Evolutionary conservation across 1,140 invertebrate genomes (phyloP).

Genomic region (Epicauta chinensis): DNA sequence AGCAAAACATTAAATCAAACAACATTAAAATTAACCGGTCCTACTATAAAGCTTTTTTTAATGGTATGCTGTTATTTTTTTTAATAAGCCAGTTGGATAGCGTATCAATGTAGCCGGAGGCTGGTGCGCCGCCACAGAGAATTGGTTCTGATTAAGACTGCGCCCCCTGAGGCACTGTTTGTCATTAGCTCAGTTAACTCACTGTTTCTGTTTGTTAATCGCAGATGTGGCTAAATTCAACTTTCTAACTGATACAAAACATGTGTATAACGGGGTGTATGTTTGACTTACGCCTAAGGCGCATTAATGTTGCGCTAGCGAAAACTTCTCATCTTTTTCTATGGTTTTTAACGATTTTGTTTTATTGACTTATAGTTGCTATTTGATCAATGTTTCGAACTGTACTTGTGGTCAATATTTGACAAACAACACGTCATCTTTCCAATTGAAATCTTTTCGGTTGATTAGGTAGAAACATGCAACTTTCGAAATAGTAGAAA

Average conservation of each 20-base stretch:
- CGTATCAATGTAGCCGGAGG: slow-evolving; percentile 25
- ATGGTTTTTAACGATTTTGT: too few species aligned
- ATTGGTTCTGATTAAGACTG: slow-evolving; percentile 34
- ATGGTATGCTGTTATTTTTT: slow-evolving; percentile 21
- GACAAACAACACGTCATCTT: too few species aligned
- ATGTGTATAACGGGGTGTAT: too few species aligned
- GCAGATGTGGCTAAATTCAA: slow-evolving; percentile 37
- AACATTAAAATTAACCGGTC: slow-evolving; percentile 14
- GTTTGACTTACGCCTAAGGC: too few species aligned
- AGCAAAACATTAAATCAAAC: slow-evolving; percentile 12
- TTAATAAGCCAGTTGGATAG: slow-evolving; percentile 22
- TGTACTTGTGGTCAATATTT: too few species aligned
- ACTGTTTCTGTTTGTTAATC: slow-evolving; percentile 41
- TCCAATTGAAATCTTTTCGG: too few species aligned
- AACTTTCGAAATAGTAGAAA: too few species aligned
- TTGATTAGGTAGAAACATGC: too few species aligned
- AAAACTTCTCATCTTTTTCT: too few species aligned
- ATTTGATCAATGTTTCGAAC: too few species aligned
- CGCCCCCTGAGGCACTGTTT: slow-evolving; percentile 34
- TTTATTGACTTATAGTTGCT: too few species aligned
- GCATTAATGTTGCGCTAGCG: too few species aligned
- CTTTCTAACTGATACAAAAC: slow-evolving; percentile 1
- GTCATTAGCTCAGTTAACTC: slow-evolving; percentile 41
- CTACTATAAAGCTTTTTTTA: slow-evolving; percentile 23
- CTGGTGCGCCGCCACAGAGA: slow-evolving; percentile 9